Conservation (phyloP, 2,888 invertebrate genomes). For the Drosophila anomalata region DNA sequence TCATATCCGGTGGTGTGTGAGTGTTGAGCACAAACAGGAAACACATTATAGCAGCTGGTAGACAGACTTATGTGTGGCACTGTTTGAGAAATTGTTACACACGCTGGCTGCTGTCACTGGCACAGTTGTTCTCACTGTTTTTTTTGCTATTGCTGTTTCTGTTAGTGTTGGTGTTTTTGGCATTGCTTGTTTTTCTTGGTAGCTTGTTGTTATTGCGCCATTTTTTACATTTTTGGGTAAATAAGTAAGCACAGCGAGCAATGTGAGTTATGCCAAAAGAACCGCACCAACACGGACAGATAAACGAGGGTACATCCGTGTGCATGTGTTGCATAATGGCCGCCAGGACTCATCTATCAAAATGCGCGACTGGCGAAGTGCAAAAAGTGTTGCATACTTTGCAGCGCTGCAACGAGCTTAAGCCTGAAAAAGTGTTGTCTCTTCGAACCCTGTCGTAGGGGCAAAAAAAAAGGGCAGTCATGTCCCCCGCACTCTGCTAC, state of each 20-base stretch:
- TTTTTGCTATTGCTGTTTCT: constrained; percentile 11
- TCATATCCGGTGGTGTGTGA: constrained; percentile 75
- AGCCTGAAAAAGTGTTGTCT: constrained; percentile 56
- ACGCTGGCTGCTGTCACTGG: constrained; percentile 62
- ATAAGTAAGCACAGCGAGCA: constrained; percentile 74
- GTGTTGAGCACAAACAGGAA: constrained; percentile 79
- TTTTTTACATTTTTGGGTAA: constrained; percentile 65
- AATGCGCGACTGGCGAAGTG: constrained; percentile 59
- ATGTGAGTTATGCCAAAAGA: constrained; percentile 74
- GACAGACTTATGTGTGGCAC: constrained; percentile 80
- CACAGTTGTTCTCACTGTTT: constrained; percentile 54
- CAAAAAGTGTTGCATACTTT: constrained; percentile 68
- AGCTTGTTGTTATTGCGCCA: constrained; percentile 52
- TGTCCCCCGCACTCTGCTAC: constrained; percentile 4
- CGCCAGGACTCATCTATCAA: constrained; percentile 78
- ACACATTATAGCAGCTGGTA: constrained; percentile 80
- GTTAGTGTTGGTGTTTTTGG: constrained; percentile 2
- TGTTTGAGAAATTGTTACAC: constrained; percentile 78
- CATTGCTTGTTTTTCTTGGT: constrained; percentile 38
- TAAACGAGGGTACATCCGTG: constrained; percentile 27
- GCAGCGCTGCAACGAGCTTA: constrained; percentile 48
- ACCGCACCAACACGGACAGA: constrained; percentile 42
- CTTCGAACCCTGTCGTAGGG: constrained; percentile 29
- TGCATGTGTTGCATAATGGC: constrained; percentile 72
- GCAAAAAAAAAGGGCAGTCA: constrained; percentile 4